Base-by-base conservation (phyloP, 1,140 invertebrate species). In the Carcinoscorpius rotundicauda region DNA sequence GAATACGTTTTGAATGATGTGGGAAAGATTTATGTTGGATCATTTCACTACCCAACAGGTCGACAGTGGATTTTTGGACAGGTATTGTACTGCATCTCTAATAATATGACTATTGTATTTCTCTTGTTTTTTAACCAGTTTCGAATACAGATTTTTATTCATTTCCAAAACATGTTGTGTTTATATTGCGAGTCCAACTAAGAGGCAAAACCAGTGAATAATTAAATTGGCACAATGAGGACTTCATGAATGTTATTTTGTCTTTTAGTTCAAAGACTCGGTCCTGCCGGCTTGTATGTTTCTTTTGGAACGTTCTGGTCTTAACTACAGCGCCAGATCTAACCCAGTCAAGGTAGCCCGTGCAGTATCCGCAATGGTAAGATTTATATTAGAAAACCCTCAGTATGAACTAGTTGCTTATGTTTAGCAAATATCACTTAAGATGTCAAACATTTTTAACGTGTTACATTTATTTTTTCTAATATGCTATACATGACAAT, bases 21-120 rank as follows among this genome's bases (percentile, higher is more conserved):
- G 5, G 93, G 93, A 0, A 77, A 95, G 8, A 93, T 97, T 73
- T 97, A 87, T 84, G 82, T 91, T 66, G 93, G 93, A 6, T 91
- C 86, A 6, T 82, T 89, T 71, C 91, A 89, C 71, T 80, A 87
- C 4, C 81, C 91, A 69, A 83, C 87, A 67, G 88, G 90, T 0
- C 83, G 85, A 1, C 85, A 91, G 3, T 98, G 94, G 94, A 91
- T 92, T 71, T 94, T 89, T 74, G 87, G 87, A 0, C 94, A 97
- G 77, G 78, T 79, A 67, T 60, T 51, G 52, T 60, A 9, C 52
- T 58, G 29, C 29, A 29, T 29, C 2, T 29, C 29, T 29, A 29
- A 29, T 29, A 29, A 29, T 29, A 29, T 29, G 29, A 29, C 29
- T 1, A 29, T 2, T 29, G 29, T 29, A 29, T 29, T 29, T 29